Base-by-base conservation (phyloP, 2,888 invertebrate genomes). In the Oscheius sp. region DNA sequence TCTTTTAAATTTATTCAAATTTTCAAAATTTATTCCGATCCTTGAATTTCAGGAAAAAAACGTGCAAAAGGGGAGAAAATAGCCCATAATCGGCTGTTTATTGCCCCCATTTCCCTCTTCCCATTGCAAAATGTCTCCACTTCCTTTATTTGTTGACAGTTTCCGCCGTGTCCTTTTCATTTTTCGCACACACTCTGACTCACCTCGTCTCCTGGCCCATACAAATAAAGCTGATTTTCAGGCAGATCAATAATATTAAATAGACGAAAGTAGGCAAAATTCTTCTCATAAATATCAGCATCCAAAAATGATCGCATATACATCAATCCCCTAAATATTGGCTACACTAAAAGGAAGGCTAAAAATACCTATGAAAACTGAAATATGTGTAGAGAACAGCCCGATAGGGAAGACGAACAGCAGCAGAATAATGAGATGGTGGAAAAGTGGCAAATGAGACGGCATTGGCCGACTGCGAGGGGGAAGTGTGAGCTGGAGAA, bases 161-260 rank as follows among this genome's bases (percentile, higher is more conserved):
- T n/a, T n/a, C n/a, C n/a, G n/a, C n/a, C n/a, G n/a, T 25, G 41
- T 18, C 13, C 6, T 41, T 18, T 9, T 9, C 23, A 46, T 18
- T 13, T 63, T 43, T 23, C 64, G 5, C 35, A 9, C n/a, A n/a
- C n/a, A n/a, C n/a, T n/a, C 25, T 72, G 61, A 59, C 72, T 72
- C 43, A 72, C 72, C 25, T 70, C 74, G 35, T 81, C 81, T n/a
- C 74, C 79, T 25, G 81, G 81, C 52, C 81, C 81, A 63, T 84
- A 86, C 43, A 94, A 91, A 89, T 93, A 93, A 78, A 93, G 89
- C 88, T 93, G 93, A 21, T 79, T 74, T n/a, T 69, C 69, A 0
- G 86, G 86, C n/a, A 86, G 72, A 61, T 86, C 81, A 16, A 76
- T 70, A 61, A 86, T 76, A 21, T 82, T 76, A 18, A 81, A 74